Conservation (phyloP, 1,140 invertebrate genomes). For the Drosophila tani region DNA sequence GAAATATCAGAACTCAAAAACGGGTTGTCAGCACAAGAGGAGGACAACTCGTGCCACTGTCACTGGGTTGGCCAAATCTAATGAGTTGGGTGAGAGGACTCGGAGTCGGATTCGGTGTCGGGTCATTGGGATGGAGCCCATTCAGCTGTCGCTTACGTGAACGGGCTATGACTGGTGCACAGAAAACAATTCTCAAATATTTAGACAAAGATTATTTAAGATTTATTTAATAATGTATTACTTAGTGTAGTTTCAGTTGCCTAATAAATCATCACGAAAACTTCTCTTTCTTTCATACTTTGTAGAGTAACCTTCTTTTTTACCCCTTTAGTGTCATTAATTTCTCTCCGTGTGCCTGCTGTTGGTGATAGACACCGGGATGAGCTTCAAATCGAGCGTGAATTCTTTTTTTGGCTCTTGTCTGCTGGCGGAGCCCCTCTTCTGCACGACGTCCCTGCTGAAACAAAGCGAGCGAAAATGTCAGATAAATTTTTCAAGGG, state of each 20-base stretch:
- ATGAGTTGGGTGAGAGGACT: conserved; percentile 48
- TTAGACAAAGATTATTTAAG: too few species aligned
- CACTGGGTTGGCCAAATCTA: conserved; percentile 45
- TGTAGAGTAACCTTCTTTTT: not conserved
- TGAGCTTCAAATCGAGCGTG: conserved; percentile 74
- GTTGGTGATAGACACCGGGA: conserved; percentile 56
- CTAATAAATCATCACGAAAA: not conserved
- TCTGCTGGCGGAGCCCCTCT: conserved; percentile 26
- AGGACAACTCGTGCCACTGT: conserved; percentile 24
- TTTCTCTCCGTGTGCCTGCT: conserved; percentile 24
- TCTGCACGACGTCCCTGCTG: conserved; percentile 15
- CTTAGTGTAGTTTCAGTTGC: too few species aligned
- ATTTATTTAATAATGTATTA: too few species aligned
- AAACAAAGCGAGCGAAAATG: conserved; percentile 72
- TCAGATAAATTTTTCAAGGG: conserved; percentile 58
- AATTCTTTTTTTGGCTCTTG: conserved; percentile 63
- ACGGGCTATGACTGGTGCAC: conserved; percentile 4
- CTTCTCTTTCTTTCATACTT: not conserved
- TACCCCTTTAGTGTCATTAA: not conserved
- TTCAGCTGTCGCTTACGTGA: conserved; percentile 63
- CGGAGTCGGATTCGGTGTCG: conserved; percentile 28
- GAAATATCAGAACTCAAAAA: conserved; percentile 47
- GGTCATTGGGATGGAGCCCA: conserved; percentile 65
- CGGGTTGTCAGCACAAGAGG: conserved; percentile 47
- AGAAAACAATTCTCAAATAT: not conserved